A percentile compares a stretch with the other conserved stretches of the same genome.
Conservation (phyloP, 2,113 vertebrate species). For the Melanostigma gelatinosum region DNA sequence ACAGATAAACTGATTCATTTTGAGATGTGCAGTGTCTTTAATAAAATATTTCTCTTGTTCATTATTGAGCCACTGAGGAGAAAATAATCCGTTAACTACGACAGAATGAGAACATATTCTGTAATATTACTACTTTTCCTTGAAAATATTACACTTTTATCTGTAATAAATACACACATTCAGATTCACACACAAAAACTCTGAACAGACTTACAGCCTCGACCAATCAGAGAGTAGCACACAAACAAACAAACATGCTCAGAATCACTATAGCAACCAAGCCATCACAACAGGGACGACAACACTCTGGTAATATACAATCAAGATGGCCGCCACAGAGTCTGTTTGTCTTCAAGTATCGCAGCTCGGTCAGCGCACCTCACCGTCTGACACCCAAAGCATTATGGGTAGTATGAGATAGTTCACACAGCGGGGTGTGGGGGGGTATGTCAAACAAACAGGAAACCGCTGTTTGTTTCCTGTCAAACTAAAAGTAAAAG, state of each 20-base stretch:
- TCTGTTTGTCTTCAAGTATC: too few species aligned
- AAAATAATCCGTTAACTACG: not conserved
- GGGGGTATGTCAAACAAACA: too few species aligned
- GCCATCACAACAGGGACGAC: slow-evolving; percentile 53
- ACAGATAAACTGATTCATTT: not conserved
- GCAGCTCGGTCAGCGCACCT: too few species aligned
- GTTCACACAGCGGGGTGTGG: too few species aligned
- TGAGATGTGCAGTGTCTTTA: not conserved
- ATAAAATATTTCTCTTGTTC: not conserved
- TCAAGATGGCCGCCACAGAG: too few species aligned
- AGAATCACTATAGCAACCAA: slow-evolving; percentile 60
- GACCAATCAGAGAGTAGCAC: slow-evolving; percentile 55
- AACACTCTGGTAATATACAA: slow-evolving; percentile 11
- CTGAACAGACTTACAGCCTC: not conserved
- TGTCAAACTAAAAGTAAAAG: too few species aligned
- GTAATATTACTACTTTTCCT: not conserved
- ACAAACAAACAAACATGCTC: slow-evolving; percentile 60
- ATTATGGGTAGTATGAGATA: too few species aligned
- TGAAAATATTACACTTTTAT: not conserved
- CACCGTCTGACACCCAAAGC: too few species aligned
- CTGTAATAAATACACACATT: slow-evolving; percentile 33
- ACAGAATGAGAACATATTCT: not conserved
- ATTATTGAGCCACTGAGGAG: not conserved
- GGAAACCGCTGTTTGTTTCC: too few species aligned
- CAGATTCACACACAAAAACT: slow-evolving; percentile 17